Evolutionary conservation across 2,888 invertebrate genomes (phyloP).

Genomic region (Drosophila mettleri): DNA sequence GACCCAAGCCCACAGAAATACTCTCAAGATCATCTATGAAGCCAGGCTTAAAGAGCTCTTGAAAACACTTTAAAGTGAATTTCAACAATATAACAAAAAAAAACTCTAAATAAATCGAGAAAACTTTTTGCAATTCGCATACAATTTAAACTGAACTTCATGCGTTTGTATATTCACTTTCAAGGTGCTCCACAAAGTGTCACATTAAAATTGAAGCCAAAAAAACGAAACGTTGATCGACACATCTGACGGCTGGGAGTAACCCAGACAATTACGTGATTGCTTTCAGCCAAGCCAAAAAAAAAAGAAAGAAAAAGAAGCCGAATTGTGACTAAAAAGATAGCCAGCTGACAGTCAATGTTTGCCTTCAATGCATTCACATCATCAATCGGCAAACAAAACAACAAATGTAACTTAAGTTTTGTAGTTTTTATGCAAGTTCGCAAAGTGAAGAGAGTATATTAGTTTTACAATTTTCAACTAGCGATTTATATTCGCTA

Average conservation of each 20-base stretch:
- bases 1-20: neutral
- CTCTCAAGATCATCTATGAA: neutral
- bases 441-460: neutral
- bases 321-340: conserved; percentile 10
- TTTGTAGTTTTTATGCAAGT: no score
- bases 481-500: no score
- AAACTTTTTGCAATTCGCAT: neutral
- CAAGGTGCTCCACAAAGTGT: conserved; percentile 14
- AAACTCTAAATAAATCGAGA: neutral
- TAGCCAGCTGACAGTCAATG: conserved; percentile 8
- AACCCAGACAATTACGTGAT: conserved; percentile 28
- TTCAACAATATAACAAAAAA: neutral
- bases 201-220: conserved; percentile 6
- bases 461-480: neutral
- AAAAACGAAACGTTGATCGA: conserved; percentile 5
- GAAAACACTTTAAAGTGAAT: neutral
- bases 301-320: neutral
- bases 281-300: conserved; percentile 7
- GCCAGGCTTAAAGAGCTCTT: neutral
- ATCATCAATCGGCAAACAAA: conserved; percentile 41
- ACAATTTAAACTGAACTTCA: neutral
- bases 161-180: neutral
- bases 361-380: conserved; percentile 22
- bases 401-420: conserved; percentile 13
- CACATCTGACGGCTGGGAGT: conserved; percentile 16